phyloP scores from a whole-genome alignment of 2,888 invertebrate species.

The Actias luna region DNA sequence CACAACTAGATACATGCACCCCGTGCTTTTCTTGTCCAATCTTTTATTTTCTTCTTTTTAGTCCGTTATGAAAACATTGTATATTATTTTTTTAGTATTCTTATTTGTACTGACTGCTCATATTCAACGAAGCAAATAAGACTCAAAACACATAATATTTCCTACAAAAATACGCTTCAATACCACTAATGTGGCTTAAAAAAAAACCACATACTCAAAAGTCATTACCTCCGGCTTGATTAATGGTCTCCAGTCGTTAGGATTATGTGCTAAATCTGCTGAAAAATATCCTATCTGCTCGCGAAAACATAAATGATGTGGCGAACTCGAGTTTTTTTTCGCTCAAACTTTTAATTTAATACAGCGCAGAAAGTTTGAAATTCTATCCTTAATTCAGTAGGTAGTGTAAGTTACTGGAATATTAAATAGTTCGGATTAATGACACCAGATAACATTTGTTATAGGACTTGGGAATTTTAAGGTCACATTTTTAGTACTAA shows the following conservation, averaged over 20 bases:
- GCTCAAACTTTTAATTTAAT: slow-evolving; percentile 42
- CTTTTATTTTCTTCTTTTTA: too few relatives aligned
- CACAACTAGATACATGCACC: too few relatives aligned
- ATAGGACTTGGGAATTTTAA: slow-evolving; percentile 22
- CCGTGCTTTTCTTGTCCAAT: too few relatives aligned
- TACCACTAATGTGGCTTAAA: slow-evolving; percentile 21
- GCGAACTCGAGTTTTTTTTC: slow-evolving; percentile 30
- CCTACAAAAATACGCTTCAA: slow-evolving; percentile 6
- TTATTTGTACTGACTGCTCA: not conserved
- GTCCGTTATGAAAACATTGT: too few relatives aligned
- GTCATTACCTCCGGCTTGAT: slow-evolving; percentile 70
- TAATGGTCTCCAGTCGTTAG: slow-evolving; percentile 55
- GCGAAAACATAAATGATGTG: slow-evolving; percentile 35
- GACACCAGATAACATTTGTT: slow-evolving; percentile 32
- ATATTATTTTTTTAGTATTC: too few relatives aligned
- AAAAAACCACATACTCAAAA: slow-evolving; percentile 37
- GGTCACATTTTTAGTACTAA: not conserved
- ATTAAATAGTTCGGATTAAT: slow-evolving; percentile 47
- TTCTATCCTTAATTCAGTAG: slow-evolving; percentile 41
- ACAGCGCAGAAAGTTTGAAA: slow-evolving; percentile 32
- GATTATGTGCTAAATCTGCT: slow-evolving; percentile 56
- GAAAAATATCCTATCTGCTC: slow-evolving; percentile 45
- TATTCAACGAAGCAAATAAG: not conserved
- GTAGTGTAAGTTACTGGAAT: slow-evolving; percentile 44
- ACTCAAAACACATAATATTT: not conserved